A percentile compares a stretch with the other conserved stretches of the same genome.
Conservation (phyloP, 1,140 invertebrate species). For the Dufourea novaeangliae region DNA sequence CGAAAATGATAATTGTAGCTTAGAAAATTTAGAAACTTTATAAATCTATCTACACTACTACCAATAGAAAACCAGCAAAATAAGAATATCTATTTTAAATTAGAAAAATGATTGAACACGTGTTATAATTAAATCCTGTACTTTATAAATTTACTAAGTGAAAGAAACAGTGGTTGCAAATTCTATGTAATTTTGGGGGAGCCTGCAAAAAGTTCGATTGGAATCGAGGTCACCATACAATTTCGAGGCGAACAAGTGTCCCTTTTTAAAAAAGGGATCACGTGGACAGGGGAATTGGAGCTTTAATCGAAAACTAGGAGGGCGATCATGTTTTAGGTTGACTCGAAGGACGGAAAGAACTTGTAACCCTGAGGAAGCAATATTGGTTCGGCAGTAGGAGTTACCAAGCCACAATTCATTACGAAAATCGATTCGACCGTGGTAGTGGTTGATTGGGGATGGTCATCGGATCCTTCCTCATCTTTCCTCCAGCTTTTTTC, state of each 20-base stretch:
- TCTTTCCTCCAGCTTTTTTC: conserved; percentile 39
- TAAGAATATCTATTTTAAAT: too few relatives aligned
- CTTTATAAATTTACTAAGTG: too few relatives aligned
- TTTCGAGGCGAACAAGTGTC: conserved; percentile 36
- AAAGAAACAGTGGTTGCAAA: too few relatives aligned
- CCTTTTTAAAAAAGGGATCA: conserved; percentile 28
- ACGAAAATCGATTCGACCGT: conserved; percentile 74
- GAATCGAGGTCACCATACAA: neutral
- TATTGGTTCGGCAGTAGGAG: conserved; percentile 69
- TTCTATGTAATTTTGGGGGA: neutral
- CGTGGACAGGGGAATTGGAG: conserved; percentile 47
- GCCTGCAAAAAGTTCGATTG: neutral
- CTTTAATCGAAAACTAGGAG: conserved; percentile 64
- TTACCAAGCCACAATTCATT: conserved; percentile 74
- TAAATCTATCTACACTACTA: too few relatives aligned
- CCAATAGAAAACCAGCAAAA: too few relatives aligned
- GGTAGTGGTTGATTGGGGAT: conserved; percentile 73
- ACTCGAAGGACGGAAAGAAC: conserved; percentile 61
- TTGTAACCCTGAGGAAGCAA: conserved; percentile 76
- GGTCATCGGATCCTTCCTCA: conserved; percentile 61
- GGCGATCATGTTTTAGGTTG: conserved; percentile 57
- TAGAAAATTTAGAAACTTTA: too few relatives aligned
- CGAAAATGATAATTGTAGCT: too few relatives aligned
- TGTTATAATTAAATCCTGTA: too few relatives aligned
- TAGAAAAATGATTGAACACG: too few relatives aligned